Percentiles rank a stretch among this genome's conserved stretches.
Conservation (phyloP, 2,113 vertebrate genomes). For the Ammospiza caudacuta region DNA sequence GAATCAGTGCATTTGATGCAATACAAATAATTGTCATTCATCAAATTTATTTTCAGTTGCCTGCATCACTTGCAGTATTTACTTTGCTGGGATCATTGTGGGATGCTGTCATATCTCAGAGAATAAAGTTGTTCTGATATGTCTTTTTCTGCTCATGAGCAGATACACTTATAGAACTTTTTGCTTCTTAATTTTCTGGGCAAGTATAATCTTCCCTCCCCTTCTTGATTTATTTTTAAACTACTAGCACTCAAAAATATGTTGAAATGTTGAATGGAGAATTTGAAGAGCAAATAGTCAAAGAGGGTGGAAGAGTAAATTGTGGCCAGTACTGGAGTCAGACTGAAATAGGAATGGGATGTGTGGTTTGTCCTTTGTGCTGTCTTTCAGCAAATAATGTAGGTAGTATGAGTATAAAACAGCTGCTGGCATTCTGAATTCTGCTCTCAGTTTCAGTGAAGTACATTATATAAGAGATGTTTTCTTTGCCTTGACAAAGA, state of each 20-base stretch:
- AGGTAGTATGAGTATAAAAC: background rate
- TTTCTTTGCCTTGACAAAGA: slow-evolving; percentile 34
- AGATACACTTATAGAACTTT: background rate
- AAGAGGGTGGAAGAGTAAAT: background rate
- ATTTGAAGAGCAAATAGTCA: background rate
- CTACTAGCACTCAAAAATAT: background rate
- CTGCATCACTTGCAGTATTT: background rate
- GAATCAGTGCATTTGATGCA: background rate
- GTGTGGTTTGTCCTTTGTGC: background rate
- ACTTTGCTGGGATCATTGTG: background rate
- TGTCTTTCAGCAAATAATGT: background rate
- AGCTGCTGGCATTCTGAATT: background rate
- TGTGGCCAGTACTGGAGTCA: background rate
- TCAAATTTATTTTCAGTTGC: background rate
- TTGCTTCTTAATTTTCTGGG: background rate
- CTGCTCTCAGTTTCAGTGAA: background rate
- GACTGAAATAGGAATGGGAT: background rate
- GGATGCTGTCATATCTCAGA: background rate
- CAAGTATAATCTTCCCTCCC: background rate
- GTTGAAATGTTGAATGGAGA: background rate
- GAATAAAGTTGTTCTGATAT: background rate
- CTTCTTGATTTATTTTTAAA: background rate
- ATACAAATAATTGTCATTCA: background rate
- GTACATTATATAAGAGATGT: background rate
- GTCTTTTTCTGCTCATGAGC: background rate